Percentiles rank a stretch among this genome's conserved stretches.
Conservation (phyloP, 23 tunicate species). For the Botrylloides violaceus region DNA sequence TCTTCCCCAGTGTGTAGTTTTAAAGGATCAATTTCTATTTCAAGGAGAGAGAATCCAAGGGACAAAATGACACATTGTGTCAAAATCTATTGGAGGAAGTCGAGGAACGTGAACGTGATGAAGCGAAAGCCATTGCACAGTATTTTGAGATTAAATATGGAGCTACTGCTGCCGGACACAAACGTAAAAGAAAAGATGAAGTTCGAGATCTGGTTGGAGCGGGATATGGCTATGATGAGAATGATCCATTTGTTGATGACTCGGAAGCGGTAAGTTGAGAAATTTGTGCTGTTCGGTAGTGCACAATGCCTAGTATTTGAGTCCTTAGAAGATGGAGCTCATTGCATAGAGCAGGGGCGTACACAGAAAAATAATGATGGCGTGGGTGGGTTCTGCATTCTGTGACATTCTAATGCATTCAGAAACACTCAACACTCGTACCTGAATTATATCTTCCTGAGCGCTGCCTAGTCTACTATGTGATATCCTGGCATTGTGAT, state of each 20-base stretch:
- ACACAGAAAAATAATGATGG: too few relatives aligned
- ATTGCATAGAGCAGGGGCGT: too few relatives aligned
- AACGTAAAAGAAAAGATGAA: slow-evolving; percentile 29
- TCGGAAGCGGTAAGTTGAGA: slow-evolving; percentile 79
- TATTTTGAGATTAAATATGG: slow-evolving; percentile 77
- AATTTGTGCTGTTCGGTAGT: too few relatives aligned
- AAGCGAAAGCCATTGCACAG: slow-evolving; percentile 57
- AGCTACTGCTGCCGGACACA: slow-evolving; percentile 17
- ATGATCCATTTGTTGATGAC: slow-evolving; percentile 89
- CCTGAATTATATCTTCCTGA: too few relatives aligned
- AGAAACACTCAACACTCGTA: too few relatives aligned
- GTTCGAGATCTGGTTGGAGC: slow-evolving; percentile 59
- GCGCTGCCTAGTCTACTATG: too few relatives aligned
- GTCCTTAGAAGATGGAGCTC: too few relatives aligned
- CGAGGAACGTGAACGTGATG: slow-evolving; percentile 26
- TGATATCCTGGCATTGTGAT: too few relatives aligned
- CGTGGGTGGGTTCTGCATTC: too few relatives aligned
- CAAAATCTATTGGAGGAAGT: slow-evolving; percentile 21
- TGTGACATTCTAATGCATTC: too few relatives aligned
- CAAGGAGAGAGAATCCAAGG: slow-evolving; percentile 18
- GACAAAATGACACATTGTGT: slow-evolving; percentile 20
- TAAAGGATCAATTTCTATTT: not conserved
- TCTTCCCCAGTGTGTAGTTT: too few relatives aligned
- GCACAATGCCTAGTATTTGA: too few relatives aligned
- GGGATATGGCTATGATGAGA: slow-evolving; percentile 94